A percentile compares a stretch with the other conserved stretches of the same genome.
phyloP scores from a whole-genome alignment of 2,888 invertebrate genomes.

The Nasonovia ribisnigri region DNA sequence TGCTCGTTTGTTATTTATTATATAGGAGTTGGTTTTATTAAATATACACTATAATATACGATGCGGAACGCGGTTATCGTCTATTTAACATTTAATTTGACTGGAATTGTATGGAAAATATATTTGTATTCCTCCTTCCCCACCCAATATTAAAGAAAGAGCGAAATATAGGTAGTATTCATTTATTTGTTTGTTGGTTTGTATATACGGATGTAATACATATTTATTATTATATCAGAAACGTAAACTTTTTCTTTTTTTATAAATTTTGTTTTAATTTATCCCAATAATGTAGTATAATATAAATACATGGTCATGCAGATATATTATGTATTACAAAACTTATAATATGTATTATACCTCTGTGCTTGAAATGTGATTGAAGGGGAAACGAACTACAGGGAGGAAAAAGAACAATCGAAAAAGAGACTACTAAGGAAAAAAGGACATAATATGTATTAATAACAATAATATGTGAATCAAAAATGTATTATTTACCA shows the following conservation, averaged over 20 bases:
- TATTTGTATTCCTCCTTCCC: no score
- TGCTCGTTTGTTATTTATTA: no score
- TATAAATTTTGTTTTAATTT: neutral
- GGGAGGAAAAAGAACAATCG: neutral
- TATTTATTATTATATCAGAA: neutral
- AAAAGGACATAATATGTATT: neutral
- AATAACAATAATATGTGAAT: neutral
- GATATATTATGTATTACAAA: neutral
- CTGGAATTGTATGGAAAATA: no score
- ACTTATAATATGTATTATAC: neutral
- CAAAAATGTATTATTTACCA: neutral
- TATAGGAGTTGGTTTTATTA: no score
- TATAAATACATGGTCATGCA: neutral
- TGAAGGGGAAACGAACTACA: neutral
- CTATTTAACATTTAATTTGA: no score
- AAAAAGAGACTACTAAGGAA: neutral
- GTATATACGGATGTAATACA: neutral
- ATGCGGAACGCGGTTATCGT: no score
- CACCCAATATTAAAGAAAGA: no score
- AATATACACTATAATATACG: no score
- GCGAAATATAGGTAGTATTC: no score
- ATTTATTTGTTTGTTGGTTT: no score
- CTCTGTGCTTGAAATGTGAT: neutral
- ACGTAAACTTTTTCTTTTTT: neutral
- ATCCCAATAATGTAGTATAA: neutral